These are phyloP conservation scores for Psittacula cyanocephala DNA, from an alignment of 2,113 vertebrate species.

Conservation along the genomic window DNA sequence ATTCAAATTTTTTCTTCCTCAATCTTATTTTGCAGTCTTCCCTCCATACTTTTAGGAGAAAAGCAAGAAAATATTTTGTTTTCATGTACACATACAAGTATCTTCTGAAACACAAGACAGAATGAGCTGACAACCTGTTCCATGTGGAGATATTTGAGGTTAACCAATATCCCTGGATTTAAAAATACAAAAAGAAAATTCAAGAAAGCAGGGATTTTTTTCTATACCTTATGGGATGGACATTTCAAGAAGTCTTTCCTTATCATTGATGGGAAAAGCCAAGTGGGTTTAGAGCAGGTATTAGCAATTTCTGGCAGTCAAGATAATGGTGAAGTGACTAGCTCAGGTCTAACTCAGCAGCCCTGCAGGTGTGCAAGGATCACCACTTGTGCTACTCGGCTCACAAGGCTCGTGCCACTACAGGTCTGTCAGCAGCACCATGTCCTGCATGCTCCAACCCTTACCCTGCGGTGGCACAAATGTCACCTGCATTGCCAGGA, in stretches of 20 bases:
- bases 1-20: conserved; percentile 55
- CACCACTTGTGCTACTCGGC: too few species aligned
- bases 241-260: not conserved
- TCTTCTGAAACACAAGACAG: not conserved
- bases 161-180: not conserved
- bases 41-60: not conserved
- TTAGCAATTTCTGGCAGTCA: fast-evolving
- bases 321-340: fast-evolving
- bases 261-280: not conserved
- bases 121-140: not conserved
- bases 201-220: not conserved
- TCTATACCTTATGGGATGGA: fast-evolving
- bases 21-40: not conserved
- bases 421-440: not conserved
- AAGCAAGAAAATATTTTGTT: not conserved
- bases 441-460: not conserved
- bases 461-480: not conserved
- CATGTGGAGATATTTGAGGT: fast-evolving
- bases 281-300: not conserved
- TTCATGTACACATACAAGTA: not conserved
- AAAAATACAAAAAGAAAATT: not conserved
- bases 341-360: not conserved
- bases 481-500: fast-evolving
- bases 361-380: too few species aligned
- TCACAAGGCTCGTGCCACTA: too few species aligned